These are phyloP conservation scores for Circaetus gallicus DNA, from an alignment of 2,113 vertebrate genomes.

Conservation along the genomic window DNA sequence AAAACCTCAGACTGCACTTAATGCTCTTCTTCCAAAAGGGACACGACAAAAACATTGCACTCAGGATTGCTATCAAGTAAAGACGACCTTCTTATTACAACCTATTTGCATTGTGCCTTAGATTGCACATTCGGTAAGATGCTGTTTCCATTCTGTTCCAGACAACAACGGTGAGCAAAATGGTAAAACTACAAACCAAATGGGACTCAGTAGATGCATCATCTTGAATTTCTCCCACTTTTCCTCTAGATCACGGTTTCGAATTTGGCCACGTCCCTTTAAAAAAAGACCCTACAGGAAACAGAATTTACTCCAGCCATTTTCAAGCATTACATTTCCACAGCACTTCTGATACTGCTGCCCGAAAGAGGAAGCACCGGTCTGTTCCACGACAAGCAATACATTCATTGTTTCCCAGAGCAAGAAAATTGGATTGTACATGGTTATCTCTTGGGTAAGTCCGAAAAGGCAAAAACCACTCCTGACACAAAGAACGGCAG, in stretches of 20 bases:
- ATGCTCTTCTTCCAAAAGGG: conserved; percentile 54
- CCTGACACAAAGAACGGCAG: rapidly evolving
- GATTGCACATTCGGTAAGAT: neutral
- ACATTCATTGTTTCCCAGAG: conserved; percentile 1
- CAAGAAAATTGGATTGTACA: neutral
- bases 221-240: neutral
- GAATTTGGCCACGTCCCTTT: neutral
- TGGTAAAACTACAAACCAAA: neutral
- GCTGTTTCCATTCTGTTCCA: conserved; percentile 50
- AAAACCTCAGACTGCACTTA: conserved; percentile 47
- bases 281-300: neutral
- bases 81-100: conserved; percentile 1
- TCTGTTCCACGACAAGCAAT: neutral
- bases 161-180: neutral
- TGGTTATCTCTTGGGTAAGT: neutral
- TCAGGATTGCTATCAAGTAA: conserved; percentile 42
- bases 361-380: neutral
- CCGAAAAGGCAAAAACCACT: neutral
- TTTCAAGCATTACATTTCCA: conserved; percentile 18
- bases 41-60: conserved; percentile 53
- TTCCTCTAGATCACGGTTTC: neutral
- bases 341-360: neutral
- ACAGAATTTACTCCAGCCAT: conserved; percentile 32
- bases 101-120: conserved; percentile 22
- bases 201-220: neutral